Evolutionary conservation across 2,888 invertebrate genomes (phyloP).

Genomic region (Zonitis immaculata): DNA sequence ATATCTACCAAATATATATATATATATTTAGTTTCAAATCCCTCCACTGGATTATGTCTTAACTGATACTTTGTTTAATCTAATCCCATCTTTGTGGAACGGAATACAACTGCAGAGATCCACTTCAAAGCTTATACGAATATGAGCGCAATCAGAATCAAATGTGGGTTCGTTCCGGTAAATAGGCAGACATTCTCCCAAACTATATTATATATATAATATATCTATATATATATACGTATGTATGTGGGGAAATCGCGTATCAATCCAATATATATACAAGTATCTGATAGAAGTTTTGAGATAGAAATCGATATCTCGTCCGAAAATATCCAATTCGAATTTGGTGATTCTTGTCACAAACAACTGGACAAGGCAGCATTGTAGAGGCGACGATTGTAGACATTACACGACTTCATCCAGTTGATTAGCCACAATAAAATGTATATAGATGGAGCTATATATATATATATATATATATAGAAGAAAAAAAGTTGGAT

Average conservation of each 20-base stretch:
- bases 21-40: too few relatives aligned
- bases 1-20: too few relatives aligned
- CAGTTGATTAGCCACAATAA: background rate
- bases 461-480: too few relatives aligned
- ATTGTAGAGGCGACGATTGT: slow-evolving; percentile 12
- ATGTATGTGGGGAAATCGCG: too few relatives aligned
- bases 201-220: too few relatives aligned
- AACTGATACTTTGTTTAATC: slow-evolving; percentile 42
- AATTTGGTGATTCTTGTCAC: slow-evolving; percentile 25
- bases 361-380: slow-evolving; percentile 21
- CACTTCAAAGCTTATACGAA: slow-evolving; percentile 43
- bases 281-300: background rate
- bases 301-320: slow-evolving; percentile 11
- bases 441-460: too few relatives aligned
- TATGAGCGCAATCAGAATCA: slow-evolving; percentile 46
- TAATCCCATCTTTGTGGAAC: slow-evolving; percentile 37
- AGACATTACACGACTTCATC: slow-evolving; percentile 6
- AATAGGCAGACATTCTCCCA: too few relatives aligned
- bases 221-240: too few relatives aligned
- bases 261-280: background rate
- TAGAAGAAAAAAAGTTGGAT: too few relatives aligned
- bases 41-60: slow-evolving; percentile 20
- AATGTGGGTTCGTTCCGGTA: slow-evolving; percentile 44
- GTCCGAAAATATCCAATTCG: slow-evolving; percentile 6
- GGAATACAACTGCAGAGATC: slow-evolving; percentile 29